phyloP scores from a whole-genome alignment of 1,140 invertebrate species.

The Andricus grossulariae region DNA sequence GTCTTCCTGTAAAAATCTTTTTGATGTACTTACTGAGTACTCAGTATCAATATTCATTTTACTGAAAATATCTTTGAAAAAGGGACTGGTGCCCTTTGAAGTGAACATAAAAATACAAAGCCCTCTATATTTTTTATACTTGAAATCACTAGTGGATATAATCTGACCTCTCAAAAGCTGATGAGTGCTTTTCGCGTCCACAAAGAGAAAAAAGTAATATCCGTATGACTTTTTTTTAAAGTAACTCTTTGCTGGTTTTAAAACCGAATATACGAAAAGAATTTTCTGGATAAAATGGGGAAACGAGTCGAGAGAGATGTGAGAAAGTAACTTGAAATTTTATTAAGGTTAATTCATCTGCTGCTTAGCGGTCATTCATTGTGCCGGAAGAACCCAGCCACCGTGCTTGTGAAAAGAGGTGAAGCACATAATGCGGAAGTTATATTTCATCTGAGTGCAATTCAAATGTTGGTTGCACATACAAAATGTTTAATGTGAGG shows the following conservation, averaged over 20 bases:
- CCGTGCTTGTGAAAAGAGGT: neutral
- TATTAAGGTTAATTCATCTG: constrained; percentile 23
- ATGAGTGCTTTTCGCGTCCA: too few species aligned
- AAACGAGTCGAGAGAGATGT: neutral
- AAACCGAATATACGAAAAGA: neutral
- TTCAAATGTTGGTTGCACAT: constrained; percentile 24
- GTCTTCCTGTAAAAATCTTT: too few species aligned
- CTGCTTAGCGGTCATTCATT: constrained; percentile 14
- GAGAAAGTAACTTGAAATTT: constrained; percentile 9
- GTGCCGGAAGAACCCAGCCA: neutral
- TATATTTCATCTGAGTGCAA: constrained; percentile 17
- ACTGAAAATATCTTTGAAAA: too few species aligned
- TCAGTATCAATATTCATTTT: too few species aligned
- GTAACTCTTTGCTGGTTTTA: neutral
- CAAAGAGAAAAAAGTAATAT: too few species aligned
- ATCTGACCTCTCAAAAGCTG: too few species aligned
- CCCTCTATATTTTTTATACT: too few species aligned
- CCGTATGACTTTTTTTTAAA: too few species aligned
- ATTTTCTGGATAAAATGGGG: neutral
- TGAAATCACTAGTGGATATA: too few species aligned
- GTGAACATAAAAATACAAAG: too few species aligned
- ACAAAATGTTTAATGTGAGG: neutral
- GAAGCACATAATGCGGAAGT: constrained; percentile 14
- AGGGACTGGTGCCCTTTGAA: too few species aligned
- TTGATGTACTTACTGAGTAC: too few species aligned